Percentiles rank a stretch among this genome's conserved stretches.
Evolutionary conservation across 2,797 vertebrate genomes (phyloP).

Genomic region (Calcarius lapponicus): DNA sequence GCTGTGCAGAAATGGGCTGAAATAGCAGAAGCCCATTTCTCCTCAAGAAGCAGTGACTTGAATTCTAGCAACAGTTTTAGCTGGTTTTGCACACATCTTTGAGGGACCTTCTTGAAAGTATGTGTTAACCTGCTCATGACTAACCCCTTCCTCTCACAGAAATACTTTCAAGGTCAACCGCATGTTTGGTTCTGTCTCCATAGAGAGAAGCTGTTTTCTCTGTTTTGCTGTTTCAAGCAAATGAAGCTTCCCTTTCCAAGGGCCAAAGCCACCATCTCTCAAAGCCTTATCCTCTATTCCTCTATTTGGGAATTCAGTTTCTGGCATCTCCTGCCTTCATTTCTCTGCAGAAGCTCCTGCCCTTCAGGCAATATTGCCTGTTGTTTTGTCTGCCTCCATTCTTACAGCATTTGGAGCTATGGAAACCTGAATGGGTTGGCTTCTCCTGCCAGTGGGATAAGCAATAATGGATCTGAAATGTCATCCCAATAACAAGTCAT

Average conservation of each 20-base stretch:
- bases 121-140: not conserved
- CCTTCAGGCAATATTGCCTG: not conserved
- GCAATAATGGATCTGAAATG: slow-evolving; percentile 31
- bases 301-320: not conserved
- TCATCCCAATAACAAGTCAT: slow-evolving; percentile 48
- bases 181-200: not conserved
- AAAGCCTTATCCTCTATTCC: not conserved
- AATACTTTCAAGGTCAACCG: not conserved
- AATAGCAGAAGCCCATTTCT: not conserved
- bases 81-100: not conserved
- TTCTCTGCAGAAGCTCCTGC: slow-evolving; percentile 3
- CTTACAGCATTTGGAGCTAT: slow-evolving; percentile 9
- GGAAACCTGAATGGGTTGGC: not conserved
- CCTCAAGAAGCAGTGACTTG: not conserved
- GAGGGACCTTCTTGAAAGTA: not conserved
- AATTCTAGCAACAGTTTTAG: not conserved
- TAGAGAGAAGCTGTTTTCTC: not conserved
- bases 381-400: slow-evolving; percentile 13
- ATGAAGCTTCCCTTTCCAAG: not conserved
- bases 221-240: not conserved
- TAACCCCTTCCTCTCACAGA: not conserved
- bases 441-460: slow-evolving; percentile 31
- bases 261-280: not conserved
- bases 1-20: not conserved
- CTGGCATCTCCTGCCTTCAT: not conserved